Conservation (phyloP, 2,797 vertebrate species). For the Smutsia temminckii region DNA sequence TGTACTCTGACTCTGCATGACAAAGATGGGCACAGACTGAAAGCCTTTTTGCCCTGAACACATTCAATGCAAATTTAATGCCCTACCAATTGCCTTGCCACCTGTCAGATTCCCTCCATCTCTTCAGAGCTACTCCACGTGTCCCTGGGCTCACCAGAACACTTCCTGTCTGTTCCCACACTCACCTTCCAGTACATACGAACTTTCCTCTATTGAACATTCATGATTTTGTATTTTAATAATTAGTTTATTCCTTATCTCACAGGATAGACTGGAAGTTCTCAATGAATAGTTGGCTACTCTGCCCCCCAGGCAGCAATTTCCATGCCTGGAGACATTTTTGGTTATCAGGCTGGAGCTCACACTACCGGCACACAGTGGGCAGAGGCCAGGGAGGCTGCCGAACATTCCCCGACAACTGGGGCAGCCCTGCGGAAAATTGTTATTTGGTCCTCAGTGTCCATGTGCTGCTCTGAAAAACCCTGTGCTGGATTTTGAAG, state of each 20-base stretch:
- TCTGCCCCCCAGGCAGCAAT: no score
- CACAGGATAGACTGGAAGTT: no score
- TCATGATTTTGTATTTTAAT: not conserved
- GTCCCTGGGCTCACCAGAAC: rapidly evolving
- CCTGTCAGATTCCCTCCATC: no score
- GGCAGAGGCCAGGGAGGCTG: rapidly evolving
- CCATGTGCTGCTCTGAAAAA: not conserved
- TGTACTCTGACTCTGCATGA: not conserved
- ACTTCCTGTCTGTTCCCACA: not conserved
- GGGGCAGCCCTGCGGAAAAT: rapidly evolving
- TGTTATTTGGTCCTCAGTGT: no score
- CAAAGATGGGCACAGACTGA: not conserved
- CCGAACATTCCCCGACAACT: no score
- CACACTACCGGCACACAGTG: rapidly evolving
- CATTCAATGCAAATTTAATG: not conserved
- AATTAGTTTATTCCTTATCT: not conserved
- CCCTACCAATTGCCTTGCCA: rapidly evolving
- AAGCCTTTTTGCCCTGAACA: rapidly evolving
- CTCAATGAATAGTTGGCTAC: rapidly evolving
- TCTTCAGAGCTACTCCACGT: not conserved
- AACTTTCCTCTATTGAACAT: not conserved
- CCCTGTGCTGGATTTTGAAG: no score
- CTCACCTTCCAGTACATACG: rapidly evolving
- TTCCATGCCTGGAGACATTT: not conserved
- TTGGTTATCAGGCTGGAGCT: not conserved